phyloP scores from a whole-genome alignment of 2,797 vertebrate genomes.

The Hylomyscus alleni region DNA sequence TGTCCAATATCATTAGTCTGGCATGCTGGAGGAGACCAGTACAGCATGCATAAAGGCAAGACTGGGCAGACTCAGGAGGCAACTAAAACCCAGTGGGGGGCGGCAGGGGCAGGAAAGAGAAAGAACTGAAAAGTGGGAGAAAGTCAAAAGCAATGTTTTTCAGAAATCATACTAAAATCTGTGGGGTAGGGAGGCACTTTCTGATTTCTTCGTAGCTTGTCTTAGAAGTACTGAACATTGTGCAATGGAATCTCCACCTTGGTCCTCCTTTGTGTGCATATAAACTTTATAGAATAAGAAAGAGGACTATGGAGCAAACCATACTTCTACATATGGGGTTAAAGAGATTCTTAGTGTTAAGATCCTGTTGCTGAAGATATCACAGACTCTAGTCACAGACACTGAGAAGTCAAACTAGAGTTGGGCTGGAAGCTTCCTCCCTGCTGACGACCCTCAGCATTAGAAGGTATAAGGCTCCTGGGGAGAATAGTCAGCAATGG shows the following conservation, averaged over 20 bases:
- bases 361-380: not conserved
- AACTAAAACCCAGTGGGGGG: not conserved
- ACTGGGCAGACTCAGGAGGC: not conserved
- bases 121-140: not conserved
- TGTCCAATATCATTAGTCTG: no score
- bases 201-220: not conserved
- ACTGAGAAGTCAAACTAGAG: not conserved
- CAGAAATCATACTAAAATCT: not conserved
- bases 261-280: not conserved
- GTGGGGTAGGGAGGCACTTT: not conserved
- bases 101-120: not conserved
- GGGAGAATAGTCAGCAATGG: not conserved
- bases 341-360: not conserved
- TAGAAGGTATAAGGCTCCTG: not conserved
- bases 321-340: not conserved
- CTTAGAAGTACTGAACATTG: not conserved
- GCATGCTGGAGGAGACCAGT: not conserved
- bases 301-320: not conserved
- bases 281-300: not conserved
- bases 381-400: not conserved
- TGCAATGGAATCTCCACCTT: not conserved
- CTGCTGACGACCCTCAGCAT: not conserved
- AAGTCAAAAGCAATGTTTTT: not conserved
- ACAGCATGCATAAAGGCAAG: not conserved
- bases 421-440: not conserved